Evolutionary conservation across 1,140 invertebrate genomes (phyloP).

Genomic region (Apis florea): DNA sequence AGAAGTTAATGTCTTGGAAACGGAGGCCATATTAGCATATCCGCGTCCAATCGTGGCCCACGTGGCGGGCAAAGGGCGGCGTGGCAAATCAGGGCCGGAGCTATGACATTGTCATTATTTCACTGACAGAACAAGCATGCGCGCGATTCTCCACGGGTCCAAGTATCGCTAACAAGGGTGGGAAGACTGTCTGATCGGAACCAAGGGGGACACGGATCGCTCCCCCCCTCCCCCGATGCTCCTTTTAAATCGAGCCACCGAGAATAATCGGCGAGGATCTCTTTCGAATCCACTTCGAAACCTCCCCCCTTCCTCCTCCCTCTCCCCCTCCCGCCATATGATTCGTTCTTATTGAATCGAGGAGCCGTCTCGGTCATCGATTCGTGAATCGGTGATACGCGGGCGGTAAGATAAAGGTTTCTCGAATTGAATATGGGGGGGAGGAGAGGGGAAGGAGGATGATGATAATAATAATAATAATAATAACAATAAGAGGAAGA

Average conservation of each 20-base stretch:
- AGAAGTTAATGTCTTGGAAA: slow-evolving; percentile 79
- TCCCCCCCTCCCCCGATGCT: slow-evolving; percentile 48
- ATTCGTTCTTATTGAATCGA: neutral
- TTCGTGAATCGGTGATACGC: neutral
- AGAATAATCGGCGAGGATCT: slow-evolving; percentile 18
- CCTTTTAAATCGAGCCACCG: slow-evolving; percentile 51
- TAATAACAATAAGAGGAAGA: slow-evolving; percentile 34
- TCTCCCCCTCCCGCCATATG: too few species aligned
- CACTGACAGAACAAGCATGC: slow-evolving; percentile 79
- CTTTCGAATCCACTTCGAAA: slow-evolving; percentile 18
- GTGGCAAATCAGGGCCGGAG: slow-evolving; percentile 74
- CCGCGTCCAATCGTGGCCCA: slow-evolving; percentile 79
- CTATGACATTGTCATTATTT: slow-evolving; percentile 81
- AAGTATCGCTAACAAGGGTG: slow-evolving; percentile 78
- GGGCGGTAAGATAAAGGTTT: neutral
- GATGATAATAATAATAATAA: slow-evolving; percentile 11
- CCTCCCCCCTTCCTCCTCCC: too few species aligned
- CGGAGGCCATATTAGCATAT: slow-evolving; percentile 80
- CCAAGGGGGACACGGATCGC: slow-evolving; percentile 41
- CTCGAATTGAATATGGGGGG: slow-evolving; percentile 10
- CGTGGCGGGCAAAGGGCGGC: slow-evolving; percentile 75
- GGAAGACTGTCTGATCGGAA: slow-evolving; percentile 68
- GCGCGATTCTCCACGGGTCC: slow-evolving; percentile 74
- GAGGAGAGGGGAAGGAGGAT: neutral
- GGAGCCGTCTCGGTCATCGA: neutral